A percentile compares a stretch with the other conserved stretches of the same genome.
Evolutionary conservation across 2,888 invertebrate genomes (phyloP).

Genomic region (Lysandra coridon): DNA sequence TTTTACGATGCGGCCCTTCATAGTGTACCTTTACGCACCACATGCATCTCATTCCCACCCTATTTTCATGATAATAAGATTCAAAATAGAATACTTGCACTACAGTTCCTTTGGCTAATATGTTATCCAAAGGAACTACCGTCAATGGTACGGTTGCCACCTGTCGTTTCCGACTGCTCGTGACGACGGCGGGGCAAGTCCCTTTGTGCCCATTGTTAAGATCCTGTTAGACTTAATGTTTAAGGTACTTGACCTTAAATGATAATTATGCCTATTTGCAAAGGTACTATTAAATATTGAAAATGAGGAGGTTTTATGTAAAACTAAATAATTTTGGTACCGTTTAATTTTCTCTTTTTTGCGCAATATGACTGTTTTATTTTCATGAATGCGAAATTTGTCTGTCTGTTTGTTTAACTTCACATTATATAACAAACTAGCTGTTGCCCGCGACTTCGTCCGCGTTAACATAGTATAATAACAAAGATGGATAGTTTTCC

Average conservation of each 20-base stretch:
- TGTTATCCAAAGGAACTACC: too few species aligned
- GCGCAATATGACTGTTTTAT: too few species aligned
- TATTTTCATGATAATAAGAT: not conserved
- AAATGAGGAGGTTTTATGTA: too few species aligned
- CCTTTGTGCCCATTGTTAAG: not conserved
- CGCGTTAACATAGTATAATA: too few species aligned
- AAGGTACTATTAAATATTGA: not conserved
- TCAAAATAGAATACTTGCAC: not conserved
- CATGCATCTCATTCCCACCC: not conserved
- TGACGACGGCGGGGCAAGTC: not conserved
- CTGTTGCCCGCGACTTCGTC: too few species aligned
- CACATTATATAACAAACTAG: too few species aligned
- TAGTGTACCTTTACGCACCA: not conserved
- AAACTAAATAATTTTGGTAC: too few species aligned
- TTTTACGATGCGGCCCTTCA: not conserved
- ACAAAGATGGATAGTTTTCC: too few species aligned
- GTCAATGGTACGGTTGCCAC: not conserved
- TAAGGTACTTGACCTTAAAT: not conserved
- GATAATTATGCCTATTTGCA: not conserved
- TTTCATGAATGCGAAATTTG: too few species aligned
- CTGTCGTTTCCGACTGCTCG: conserved; percentile 23
- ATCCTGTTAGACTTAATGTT: not conserved
- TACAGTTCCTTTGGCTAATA: not conserved
- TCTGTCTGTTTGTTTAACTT: too few species aligned
- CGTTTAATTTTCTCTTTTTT: too few species aligned